Percentiles rank a stretch among this genome's conserved stretches.
phyloP scores from a whole-genome alignment of 2,888 invertebrate species.

The Axea sp. region DNA sequence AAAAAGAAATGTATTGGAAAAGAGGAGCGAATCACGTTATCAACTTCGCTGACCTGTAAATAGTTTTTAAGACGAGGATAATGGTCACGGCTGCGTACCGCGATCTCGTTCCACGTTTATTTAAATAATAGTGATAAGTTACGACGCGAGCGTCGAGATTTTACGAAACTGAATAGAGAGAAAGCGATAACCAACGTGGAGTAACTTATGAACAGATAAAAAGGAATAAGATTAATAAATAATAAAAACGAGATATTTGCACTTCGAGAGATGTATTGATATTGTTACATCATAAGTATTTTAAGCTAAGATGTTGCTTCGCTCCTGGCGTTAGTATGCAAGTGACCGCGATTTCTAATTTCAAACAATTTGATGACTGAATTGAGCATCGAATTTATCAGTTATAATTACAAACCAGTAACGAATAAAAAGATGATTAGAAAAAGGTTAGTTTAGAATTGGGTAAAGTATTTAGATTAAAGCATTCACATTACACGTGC shows the following conservation, averaged over 20 bases:
- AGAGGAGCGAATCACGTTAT: slow-evolving; percentile 48
- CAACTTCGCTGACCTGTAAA: slow-evolving; percentile 57
- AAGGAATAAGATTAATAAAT: slow-evolving; percentile 22
- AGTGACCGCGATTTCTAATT: not conserved
- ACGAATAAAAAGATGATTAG: too few species aligned
- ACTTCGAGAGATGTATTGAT: slow-evolving; percentile 60
- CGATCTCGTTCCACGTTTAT: slow-evolving; percentile 55
- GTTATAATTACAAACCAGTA: too few species aligned
- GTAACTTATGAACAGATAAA: slow-evolving; percentile 30
- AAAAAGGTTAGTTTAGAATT: too few species aligned
- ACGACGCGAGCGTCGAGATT: slow-evolving; percentile 58
- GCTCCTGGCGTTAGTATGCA: slow-evolving; percentile 39
- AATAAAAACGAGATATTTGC: slow-evolving; percentile 50
- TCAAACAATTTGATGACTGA: too few species aligned
- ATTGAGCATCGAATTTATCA: too few species aligned
- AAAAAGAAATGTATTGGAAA: slow-evolving; percentile 7
- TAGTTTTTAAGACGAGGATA: slow-evolving; percentile 55
- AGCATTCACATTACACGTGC: too few species aligned
- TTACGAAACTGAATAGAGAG: slow-evolving; percentile 34
- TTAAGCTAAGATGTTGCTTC: slow-evolving; percentile 53
- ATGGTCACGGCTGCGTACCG: slow-evolving; percentile 42
- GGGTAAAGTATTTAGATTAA: too few species aligned
- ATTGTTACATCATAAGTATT: slow-evolving; percentile 61
- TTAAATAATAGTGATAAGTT: slow-evolving; percentile 60
- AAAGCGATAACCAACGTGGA: slow-evolving; percentile 43